Base-by-base conservation (phyloP, 2,113 vertebrate species). In the Pycnonotus jocosus region DNA sequence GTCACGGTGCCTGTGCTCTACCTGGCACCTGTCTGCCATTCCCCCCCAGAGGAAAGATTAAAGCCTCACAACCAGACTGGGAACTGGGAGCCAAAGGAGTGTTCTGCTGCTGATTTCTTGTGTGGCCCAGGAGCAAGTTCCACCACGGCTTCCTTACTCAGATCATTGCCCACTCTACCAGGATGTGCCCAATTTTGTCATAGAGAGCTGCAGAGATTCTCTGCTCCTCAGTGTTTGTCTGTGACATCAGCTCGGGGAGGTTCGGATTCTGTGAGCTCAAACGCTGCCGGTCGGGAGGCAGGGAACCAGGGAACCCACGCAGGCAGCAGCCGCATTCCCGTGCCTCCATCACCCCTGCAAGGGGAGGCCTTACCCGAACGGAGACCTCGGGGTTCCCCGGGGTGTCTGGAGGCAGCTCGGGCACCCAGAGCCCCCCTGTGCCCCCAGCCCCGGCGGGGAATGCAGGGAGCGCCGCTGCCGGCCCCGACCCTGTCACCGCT, bases 301-400 rank as follows among this genome's bases (percentile, higher is more conserved):
- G 57, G 13, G 33, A n/a, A 11, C 44, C 0, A 4, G 20, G 28
- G 60, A 2, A 9, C 31, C 1, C 35, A 48, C 1, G 51, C 50
- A 7, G 66, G 5, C 23, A 4, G 53, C 56, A 19, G 56, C n/a
- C 53, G 30, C 53, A 5, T 3, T 48, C 7, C 12, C 48, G 1
- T 2, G 21, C 42, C 42, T 35, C n/a, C 85, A 9, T 12, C 47
- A 1, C 15, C 45, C 21, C 20, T 6, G 84, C 65, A 2, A 5
- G 6, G 64, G 4, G 6, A 7, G 1, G 44, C 51, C 24, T 3
- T 6, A 6, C 42, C 77, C 4, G 20, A 10, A 7, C n/a, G 24
- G 15, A 20, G 15, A 8, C 24, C 54, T 3, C 10, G 50, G n/a
- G 19, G 23, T 3, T 22, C 15, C 28, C 19, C 37, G 35, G 44